Evolutionary conservation across 2,888 invertebrate species (phyloP).

Genomic region (Lordiphosa fenestrarum): DNA sequence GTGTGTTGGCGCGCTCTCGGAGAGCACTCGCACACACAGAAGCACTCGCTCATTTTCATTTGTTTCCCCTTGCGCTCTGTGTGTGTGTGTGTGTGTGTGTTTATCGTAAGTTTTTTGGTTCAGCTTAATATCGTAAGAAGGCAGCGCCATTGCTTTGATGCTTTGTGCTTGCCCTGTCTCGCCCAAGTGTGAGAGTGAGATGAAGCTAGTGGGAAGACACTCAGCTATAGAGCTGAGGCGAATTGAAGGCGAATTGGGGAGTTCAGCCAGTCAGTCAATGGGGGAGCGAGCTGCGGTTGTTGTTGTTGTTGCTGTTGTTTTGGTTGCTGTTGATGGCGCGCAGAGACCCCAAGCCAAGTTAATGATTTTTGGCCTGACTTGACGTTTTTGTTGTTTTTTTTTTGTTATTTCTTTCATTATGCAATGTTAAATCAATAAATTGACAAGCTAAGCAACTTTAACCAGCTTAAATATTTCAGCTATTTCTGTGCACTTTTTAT

Average conservation of each 20-base stretch:
- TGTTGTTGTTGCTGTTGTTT: neutral
- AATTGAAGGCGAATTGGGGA: constrained; percentile 57
- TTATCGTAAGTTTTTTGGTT: constrained; percentile 58
- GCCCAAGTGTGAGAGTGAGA: constrained; percentile 50
- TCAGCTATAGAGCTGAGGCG: constrained; percentile 26
- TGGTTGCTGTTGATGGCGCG: constrained; percentile 2
- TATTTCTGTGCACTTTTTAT: neutral
- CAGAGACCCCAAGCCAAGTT: constrained; percentile 44
- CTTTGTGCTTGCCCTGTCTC: constrained; percentile 27
- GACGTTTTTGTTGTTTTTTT: constrained; percentile 25
- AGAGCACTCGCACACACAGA: constrained; percentile 14
- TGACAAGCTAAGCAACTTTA: constrained; percentile 35
- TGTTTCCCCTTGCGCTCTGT: constrained; percentile 53
- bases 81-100: constrained; percentile 33
- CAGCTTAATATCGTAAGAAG: constrained; percentile 68
- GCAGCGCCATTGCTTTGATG: constrained; percentile 59
- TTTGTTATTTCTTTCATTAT: constrained; percentile 41
- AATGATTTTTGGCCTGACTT: constrained; percentile 51
- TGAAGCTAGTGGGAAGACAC: constrained; percentile 37
- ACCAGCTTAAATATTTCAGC: constrained; percentile 15
- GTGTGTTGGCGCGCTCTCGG: constrained; percentile 14
- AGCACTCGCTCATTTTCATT: constrained; percentile 15
- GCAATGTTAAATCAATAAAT: constrained; percentile 66
- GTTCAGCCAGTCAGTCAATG: constrained; percentile 49
- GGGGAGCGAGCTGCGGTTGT: neutral